Evolutionary conservation across 2,888 invertebrate species (phyloP).

Genomic region (Cephus spinipes): DNA sequence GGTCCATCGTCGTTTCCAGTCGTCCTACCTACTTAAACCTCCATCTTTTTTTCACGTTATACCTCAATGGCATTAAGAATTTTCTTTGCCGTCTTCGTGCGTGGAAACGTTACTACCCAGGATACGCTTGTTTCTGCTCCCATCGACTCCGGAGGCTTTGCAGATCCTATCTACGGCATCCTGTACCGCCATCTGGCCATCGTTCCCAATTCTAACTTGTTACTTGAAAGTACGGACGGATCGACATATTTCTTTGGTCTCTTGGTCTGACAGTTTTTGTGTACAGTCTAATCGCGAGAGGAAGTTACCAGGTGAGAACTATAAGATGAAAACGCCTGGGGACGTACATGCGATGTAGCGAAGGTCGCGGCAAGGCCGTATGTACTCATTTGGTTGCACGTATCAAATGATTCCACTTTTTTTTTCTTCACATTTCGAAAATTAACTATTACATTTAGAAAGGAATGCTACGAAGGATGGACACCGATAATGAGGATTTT

Average conservation of each 20-base stretch:
- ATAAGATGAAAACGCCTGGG: conserved; percentile 10
- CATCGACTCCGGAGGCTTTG: too few species aligned
- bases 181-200: too few species aligned
- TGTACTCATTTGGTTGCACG: neutral
- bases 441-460: too few species aligned
- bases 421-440: too few species aligned
- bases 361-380: conserved; percentile 30
- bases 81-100: too few species aligned
- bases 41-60: neutral
- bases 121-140: too few species aligned
- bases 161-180: too few species aligned
- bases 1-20: conserved; percentile 8
- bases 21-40: neutral
- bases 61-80: neutral
- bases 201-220: neutral
- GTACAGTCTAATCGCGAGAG: neutral
- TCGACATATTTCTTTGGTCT: neutral
- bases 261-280: too few species aligned
- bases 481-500: too few species aligned
- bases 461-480: too few species aligned
- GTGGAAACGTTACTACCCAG: too few species aligned
- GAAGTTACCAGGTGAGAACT: conserved; percentile 20
- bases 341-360: conserved; percentile 8
- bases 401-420: too few species aligned
- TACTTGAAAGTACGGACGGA: neutral